Conservation (phyloP, 1,140 invertebrate genomes). For the Drosophila santomea region DNA sequence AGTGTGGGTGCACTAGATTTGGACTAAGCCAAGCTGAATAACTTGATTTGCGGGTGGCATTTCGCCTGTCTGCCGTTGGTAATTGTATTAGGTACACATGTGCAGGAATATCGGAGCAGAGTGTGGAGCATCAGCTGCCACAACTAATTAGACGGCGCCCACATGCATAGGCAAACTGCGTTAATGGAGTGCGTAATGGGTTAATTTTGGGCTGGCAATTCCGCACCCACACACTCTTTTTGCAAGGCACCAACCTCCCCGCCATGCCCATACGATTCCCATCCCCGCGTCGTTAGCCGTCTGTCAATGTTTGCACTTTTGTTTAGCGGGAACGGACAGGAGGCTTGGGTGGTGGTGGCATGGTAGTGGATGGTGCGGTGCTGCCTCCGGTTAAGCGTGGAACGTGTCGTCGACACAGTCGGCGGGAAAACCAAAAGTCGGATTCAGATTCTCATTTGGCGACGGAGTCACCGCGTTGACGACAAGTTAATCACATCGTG, state of each 20-base stretch:
- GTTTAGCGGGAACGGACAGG: constrained; percentile 27
- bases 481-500: constrained; percentile 80
- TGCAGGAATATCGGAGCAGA: constrained; percentile 2
- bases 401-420: constrained; percentile 53
- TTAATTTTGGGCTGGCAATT: constrained; percentile 64
- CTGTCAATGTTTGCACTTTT: constrained; percentile 61
- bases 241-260: neutral
- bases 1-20: constrained; percentile 36
- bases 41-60: constrained; percentile 55
- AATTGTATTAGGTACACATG: constrained; percentile 51
- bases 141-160: constrained; percentile 69
- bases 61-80: constrained; percentile 30
- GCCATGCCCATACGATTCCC: no score
- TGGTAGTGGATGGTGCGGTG: neutral
- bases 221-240: constrained; percentile 3
- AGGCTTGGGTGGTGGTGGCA: constrained; percentile 1
- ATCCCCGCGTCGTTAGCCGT: neutral
- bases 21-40: constrained; percentile 65
- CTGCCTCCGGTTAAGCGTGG: constrained; percentile 4
- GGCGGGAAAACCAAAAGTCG: constrained; percentile 7
- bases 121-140: constrained; percentile 64
- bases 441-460: constrained; percentile 24
- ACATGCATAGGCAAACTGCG: constrained; percentile 69
- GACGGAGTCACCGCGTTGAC: constrained; percentile 46
- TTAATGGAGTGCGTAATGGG: constrained; percentile 81